phyloP scores from a whole-genome alignment of 2,888 invertebrate species.

The Amblyjoppa fuscipennis region DNA sequence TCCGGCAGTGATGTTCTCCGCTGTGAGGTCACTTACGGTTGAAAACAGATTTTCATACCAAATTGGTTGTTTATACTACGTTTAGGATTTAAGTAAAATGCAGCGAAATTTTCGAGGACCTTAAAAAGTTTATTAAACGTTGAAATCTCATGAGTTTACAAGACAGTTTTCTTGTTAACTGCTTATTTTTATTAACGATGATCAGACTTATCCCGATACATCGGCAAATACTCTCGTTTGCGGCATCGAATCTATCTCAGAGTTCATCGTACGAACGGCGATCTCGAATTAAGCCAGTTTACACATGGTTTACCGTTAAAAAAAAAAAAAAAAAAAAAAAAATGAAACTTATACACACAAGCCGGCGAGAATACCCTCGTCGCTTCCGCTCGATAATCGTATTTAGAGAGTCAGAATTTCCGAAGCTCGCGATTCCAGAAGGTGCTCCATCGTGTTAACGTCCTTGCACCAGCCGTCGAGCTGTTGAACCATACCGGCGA shows the following conservation, averaged over 20 bases:
- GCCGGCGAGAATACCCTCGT: background rate
- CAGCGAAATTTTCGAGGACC: slow-evolving; percentile 13
- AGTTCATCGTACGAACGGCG: slow-evolving; percentile 24
- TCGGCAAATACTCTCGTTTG: slow-evolving; percentile 3
- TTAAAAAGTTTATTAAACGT: slow-evolving; percentile 62
- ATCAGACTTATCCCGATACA: slow-evolving; percentile 38
- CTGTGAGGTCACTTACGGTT: too few relatives aligned
- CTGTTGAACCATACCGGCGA: slow-evolving; percentile 90
- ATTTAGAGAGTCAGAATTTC: slow-evolving; percentile 91
- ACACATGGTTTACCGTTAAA: background rate
- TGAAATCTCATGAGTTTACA: slow-evolving; percentile 56
- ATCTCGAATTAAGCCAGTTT: background rate
- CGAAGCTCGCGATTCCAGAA: slow-evolving; percentile 91
- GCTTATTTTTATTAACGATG: slow-evolving; percentile 31
- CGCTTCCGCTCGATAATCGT: background rate
- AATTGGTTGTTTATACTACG: background rate
- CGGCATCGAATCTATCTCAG: background rate
- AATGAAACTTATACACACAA: slow-evolving; percentile 13
- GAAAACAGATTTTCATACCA: background rate
- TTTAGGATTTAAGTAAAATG: background rate
- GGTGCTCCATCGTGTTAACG: slow-evolving; percentile 90
- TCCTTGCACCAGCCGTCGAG: slow-evolving; percentile 91
- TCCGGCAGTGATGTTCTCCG: too few relatives aligned
- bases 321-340: background rate
- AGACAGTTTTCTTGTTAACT: slow-evolving; percentile 34